Percentiles rank a stretch among this genome's conserved stretches.
phyloP scores from a whole-genome alignment of 1,140 invertebrate genomes.

The Archegozetes longisetosus region DNA sequence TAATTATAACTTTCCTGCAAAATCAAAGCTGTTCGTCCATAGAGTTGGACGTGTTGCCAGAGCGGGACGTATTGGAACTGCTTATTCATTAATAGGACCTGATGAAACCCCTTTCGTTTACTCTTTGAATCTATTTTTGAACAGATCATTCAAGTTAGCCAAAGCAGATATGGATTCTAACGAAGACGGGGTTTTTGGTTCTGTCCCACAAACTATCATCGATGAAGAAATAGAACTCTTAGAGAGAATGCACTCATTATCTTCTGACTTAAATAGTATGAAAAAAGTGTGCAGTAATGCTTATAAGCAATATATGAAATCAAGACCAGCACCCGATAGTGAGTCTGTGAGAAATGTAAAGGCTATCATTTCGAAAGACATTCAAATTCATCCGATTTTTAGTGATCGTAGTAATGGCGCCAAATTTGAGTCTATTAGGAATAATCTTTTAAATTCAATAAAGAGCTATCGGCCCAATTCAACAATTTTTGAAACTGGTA shows the following conservation, averaged over 20 bases:
- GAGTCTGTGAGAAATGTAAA: constrained; percentile 78
- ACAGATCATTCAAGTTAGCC: constrained; percentile 46
- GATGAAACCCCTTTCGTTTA: constrained; percentile 85
- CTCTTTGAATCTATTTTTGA: constrained; percentile 86
- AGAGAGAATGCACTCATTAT: constrained; percentile 50
- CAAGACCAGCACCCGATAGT: constrained; percentile 62
- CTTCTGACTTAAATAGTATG: constrained; percentile 60
- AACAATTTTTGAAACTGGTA: constrained; percentile 87
- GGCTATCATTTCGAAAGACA: constrained; percentile 34
- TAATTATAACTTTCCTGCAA: constrained; percentile 92
- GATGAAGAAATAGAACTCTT: constrained; percentile 68
- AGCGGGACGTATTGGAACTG: constrained; percentile 72
- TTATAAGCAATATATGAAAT: constrained; percentile 72
- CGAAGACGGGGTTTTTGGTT: constrained; percentile 43
- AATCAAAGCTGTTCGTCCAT: constrained; percentile 93
- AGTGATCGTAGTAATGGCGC: constrained; percentile 4
- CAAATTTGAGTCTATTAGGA: constrained; percentile 17
- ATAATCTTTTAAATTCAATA: constrained; percentile 49
- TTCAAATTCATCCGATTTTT: constrained; percentile 44
- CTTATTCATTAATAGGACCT: constrained; percentile 67
- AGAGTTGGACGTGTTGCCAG: constrained; percentile 93
- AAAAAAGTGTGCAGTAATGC: constrained; percentile 64
- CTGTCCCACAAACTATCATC: constrained; percentile 58
- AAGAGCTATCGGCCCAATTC: constrained; percentile 64
- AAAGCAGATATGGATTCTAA: constrained; percentile 11